Evolutionary conservation across 1,140 invertebrate species (phyloP).

Genomic region (Cyclargus thomasi): DNA sequence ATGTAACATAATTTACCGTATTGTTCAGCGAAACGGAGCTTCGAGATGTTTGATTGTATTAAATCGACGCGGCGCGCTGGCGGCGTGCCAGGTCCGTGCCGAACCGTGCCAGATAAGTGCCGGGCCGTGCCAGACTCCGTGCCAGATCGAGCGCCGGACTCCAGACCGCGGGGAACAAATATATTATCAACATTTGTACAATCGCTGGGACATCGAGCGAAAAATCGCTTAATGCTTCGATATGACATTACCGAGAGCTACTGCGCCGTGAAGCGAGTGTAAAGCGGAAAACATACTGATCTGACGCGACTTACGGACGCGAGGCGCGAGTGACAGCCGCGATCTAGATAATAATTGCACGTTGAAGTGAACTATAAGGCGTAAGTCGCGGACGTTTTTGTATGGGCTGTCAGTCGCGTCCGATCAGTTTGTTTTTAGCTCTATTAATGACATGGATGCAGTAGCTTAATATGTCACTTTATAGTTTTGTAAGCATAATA

Average conservation of each 20-base stretch:
- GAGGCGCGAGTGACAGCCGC: no score
- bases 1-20: not conserved
- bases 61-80: not conserved
- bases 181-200: not conserved
- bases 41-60: not conserved
- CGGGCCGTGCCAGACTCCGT: no score
- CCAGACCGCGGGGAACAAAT: not conserved
- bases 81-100: not conserved
- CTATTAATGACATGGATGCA: not conserved
- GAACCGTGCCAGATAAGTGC: no score
- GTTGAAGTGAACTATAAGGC: no score
- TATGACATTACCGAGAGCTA: not conserved
- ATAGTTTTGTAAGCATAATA: not conserved
- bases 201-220: not conserved
- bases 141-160: not conserved
- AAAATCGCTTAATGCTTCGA: not conserved
- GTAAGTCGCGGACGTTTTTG: no score
- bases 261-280: not conserved
- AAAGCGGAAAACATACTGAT: no score
- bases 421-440: no score
- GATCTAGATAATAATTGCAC: no score
- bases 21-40: not conserved
- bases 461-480: not conserved
- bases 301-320: no score
- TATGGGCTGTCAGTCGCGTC: no score